phyloP scores from a whole-genome alignment of 2,888 invertebrate genomes.

The Cataglyphis rosenhaueri region DNA sequence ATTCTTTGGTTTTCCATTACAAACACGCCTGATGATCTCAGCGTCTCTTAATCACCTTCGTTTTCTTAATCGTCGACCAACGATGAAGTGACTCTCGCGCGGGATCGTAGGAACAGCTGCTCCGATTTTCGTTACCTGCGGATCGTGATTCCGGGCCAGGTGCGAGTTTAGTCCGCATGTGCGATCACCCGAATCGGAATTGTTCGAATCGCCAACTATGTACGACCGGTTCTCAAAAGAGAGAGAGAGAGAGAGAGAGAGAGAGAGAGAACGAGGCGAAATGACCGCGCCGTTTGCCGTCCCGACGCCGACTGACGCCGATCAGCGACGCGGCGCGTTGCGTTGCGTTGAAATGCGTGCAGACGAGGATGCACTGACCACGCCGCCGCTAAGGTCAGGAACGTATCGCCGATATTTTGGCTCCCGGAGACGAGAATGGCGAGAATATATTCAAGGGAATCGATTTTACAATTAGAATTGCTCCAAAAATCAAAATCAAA shows the following conservation, averaged over 20 bases:
- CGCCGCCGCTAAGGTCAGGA: slow-evolving; percentile 43
- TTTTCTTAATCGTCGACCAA: neutral
- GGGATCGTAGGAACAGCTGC: slow-evolving; percentile 1
- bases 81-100: slow-evolving; percentile 36
- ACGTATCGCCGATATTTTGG: slow-evolving; percentile 8
- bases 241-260: neutral
- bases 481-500: neutral
- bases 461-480: neutral
- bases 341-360: slow-evolving; percentile 16
- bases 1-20: slow-evolving; percentile 2
- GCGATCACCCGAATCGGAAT: slow-evolving; percentile 17
- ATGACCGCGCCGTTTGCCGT: slow-evolving; percentile 63
- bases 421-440: neutral
- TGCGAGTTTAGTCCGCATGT: neutral
- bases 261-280: neutral
- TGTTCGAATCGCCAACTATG: slow-evolving; percentile 18
- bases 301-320: slow-evolving; percentile 67
- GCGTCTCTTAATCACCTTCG: slow-evolving; percentile 31
- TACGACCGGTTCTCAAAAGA: neutral
- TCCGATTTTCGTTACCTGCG: slow-evolving; percentile 34
- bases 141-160: slow-evolving; percentile 17
- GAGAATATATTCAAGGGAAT: neutral
- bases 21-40: slow-evolving; percentile 44
- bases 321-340: slow-evolving; percentile 53
- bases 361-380: slow-evolving; percentile 65